Conservation (phyloP, 2,888 invertebrate species). For the Caenorhabditis afra region DNA sequence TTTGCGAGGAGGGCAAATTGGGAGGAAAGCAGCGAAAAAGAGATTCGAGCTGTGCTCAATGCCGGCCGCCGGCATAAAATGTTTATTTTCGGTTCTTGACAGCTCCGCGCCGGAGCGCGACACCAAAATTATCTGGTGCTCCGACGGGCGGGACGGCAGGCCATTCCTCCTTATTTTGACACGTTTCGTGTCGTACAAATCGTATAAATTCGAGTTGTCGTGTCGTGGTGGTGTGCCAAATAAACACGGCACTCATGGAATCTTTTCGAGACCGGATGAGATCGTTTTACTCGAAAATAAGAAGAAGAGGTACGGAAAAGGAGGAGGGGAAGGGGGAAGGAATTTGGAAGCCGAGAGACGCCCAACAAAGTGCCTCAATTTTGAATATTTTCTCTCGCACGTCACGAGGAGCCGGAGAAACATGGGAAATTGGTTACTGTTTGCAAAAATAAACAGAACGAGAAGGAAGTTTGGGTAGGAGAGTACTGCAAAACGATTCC, state of each 20-base stretch:
- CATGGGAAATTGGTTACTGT: background rate
- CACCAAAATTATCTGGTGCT: conserved; percentile 43
- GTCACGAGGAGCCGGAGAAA: background rate
- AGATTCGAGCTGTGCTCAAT: background rate
- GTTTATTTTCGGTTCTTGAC: conserved; percentile 56
- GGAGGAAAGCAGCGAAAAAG: conserved; percentile 3
- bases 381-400: background rate
- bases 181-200: conserved; percentile 29
- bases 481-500: too few relatives aligned
- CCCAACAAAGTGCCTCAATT: background rate
- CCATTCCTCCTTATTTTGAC: conserved; percentile 25
- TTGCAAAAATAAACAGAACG: background rate
- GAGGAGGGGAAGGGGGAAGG: background rate
- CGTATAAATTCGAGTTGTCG: conserved; percentile 19
- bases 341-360: background rate
- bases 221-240: conserved; percentile 27
- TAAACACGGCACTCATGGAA: conserved; percentile 13
- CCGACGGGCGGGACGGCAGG: background rate
- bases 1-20: conserved; percentile 1
- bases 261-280: conserved; percentile 28
- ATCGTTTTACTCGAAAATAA: conserved; percentile 26
- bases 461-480: too few relatives aligned
- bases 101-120: conserved; percentile 19
- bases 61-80: conserved; percentile 16
- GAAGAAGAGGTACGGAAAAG: conserved; percentile 16